A percentile compares a stretch with the other conserved stretches of the same genome.
Evolutionary conservation across 2,113 vertebrate species (phyloP).

Genomic region (Larimichthys crocea): DNA sequence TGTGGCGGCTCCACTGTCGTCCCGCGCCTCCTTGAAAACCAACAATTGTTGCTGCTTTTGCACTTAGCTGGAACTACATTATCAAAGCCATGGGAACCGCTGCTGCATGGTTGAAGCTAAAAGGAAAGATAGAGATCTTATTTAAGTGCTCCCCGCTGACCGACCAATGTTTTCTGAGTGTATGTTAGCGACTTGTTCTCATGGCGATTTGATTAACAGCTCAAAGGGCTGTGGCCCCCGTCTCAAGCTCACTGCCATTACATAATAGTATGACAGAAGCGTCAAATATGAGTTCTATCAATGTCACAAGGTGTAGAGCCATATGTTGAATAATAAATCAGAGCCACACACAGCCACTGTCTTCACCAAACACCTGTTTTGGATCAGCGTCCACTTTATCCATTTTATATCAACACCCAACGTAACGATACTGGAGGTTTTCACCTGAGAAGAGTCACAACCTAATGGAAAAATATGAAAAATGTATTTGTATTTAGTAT

Average conservation of each 20-base stretch:
- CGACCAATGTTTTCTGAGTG: slow-evolving; percentile 20
- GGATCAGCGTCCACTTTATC: background rate
- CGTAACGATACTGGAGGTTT: background rate
- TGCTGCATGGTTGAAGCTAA: slow-evolving; percentile 48
- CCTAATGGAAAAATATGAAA: background rate
- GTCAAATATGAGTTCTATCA: slow-evolving; percentile 15
- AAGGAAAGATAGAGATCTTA: slow-evolving; percentile 67
- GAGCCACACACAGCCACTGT: background rate
- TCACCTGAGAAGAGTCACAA: background rate
- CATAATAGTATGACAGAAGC: slow-evolving; percentile 27
- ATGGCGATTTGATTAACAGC: slow-evolving; percentile 55
- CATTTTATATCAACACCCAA: background rate
- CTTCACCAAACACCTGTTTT: background rate
- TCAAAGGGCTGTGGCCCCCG: slow-evolving; percentile 31
- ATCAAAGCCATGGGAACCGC: slow-evolving; percentile 74
- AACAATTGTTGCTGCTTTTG: slow-evolving; percentile 4
- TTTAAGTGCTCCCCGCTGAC: slow-evolving; percentile 60
- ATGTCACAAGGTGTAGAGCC: background rate
- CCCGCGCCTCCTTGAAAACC: slow-evolving; percentile 1
- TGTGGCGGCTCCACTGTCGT: background rate
- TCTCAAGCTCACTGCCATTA: slow-evolving; percentile 30
- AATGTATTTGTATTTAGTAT: background rate
- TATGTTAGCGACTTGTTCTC: slow-evolving; percentile 44
- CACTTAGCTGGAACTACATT: slow-evolving; percentile 3
- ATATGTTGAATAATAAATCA: background rate